Percentiles rank a stretch among this genome's conserved stretches.
These are phyloP conservation scores for Brachylomia viminalis DNA, from an alignment of 2,888 invertebrate species.

Conservation along the genomic window DNA sequence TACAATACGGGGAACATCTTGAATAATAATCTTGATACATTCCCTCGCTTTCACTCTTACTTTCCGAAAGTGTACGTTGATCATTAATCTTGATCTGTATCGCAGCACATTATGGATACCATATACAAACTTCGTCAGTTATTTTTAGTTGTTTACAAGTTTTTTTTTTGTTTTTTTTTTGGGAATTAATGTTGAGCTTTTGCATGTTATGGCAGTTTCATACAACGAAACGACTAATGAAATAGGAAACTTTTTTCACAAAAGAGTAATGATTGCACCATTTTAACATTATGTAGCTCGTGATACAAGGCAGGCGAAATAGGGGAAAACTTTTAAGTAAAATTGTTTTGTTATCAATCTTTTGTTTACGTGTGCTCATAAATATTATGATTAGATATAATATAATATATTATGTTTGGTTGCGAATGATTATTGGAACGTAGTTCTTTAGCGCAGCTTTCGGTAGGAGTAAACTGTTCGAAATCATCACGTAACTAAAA, in stretches of 20 bases:
- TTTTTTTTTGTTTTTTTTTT: slow-evolving; percentile 20
- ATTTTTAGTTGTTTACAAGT: slow-evolving; percentile 38
- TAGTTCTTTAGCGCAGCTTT: no score
- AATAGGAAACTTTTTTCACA: slow-evolving; percentile 4
- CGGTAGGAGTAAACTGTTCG: no score
- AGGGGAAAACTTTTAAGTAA: not conserved
- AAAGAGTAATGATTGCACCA: not conserved
- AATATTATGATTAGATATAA: no score
- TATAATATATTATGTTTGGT: no score
- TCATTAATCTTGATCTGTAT: slow-evolving; percentile 74
- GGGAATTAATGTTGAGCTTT: slow-evolving; percentile 3
- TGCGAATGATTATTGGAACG: no score
- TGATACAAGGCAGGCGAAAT: not conserved
- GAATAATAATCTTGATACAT: slow-evolving; percentile 62
- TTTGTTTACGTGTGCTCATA: no score
- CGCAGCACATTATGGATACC: slow-evolving; percentile 55
- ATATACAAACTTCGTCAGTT: slow-evolving; percentile 50
- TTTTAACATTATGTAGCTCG: not conserved
- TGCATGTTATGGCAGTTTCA: slow-evolving; percentile 15
- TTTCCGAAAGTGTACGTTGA: slow-evolving; percentile 62
- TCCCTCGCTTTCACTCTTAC: slow-evolving; percentile 55
- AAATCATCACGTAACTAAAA: no score
- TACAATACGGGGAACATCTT: slow-evolving; percentile 42
- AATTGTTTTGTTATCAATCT: not conserved
- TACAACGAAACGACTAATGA: slow-evolving; percentile 13